Evolutionary conservation across 2,797 vertebrate species (phyloP).

Genomic region (Lepidocolaptes lacrymiger): DNA sequence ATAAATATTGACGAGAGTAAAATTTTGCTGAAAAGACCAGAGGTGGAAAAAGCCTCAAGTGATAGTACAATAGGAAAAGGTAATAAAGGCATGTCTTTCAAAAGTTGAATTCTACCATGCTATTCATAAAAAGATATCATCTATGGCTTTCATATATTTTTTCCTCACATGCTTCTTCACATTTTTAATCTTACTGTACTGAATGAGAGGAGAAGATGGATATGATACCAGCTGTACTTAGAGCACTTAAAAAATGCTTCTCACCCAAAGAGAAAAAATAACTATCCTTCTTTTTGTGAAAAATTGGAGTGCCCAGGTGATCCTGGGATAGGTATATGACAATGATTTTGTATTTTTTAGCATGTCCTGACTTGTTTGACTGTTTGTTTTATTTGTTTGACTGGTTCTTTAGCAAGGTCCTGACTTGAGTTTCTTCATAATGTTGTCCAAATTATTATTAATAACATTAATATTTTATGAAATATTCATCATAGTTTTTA

Average conservation of each 20-base stretch:
- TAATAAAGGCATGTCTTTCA: not conserved
- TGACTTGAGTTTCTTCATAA: not conserved
- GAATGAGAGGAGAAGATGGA: not conserved
- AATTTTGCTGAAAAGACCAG: slow-evolving; percentile 6
- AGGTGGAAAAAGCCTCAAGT: not conserved
- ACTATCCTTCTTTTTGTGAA: not conserved
- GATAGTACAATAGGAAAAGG: not conserved
- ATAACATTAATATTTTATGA: not conserved
- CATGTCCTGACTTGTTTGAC: not conserved
- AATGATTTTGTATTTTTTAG: not conserved
- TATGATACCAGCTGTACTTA: not conserved
- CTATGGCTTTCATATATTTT: not conserved
- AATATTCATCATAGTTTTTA: not conserved
- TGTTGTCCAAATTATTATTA: not conserved
- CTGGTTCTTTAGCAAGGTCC: not conserved
- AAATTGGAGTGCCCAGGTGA: not conserved
- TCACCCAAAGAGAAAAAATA: not conserved
- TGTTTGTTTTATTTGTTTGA: not conserved
- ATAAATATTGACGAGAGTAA: not conserved
- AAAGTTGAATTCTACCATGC: not conserved
- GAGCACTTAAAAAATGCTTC: not conserved
- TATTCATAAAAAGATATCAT: slow-evolving; percentile 4
- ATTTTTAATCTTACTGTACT: slow-evolving; percentile 14
- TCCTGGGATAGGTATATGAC: not conserved
- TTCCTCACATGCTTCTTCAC: not conserved